These are phyloP conservation scores for Meta bourneti DNA, from an alignment of 2,888 invertebrate genomes.

Conservation along the genomic window DNA sequence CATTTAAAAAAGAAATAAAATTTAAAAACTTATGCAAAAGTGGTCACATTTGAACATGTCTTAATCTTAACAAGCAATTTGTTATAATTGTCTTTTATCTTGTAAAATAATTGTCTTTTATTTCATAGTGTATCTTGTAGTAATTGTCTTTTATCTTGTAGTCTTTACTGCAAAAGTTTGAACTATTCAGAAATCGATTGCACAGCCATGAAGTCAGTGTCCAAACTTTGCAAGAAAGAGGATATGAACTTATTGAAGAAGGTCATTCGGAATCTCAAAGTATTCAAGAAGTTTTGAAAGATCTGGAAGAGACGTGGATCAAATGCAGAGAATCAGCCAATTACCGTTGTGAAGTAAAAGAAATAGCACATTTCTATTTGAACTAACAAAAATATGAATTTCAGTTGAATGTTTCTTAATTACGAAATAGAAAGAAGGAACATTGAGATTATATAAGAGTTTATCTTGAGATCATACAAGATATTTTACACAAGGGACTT, in stretches of 20 bases:
- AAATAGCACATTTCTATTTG: neutral
- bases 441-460: too few species aligned
- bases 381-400: too few species aligned
- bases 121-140: too few species aligned
- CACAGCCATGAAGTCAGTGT: slow-evolving; percentile 92
- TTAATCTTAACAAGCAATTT: too few species aligned
- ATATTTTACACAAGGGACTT: too few species aligned
- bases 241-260: slow-evolving; percentile 86
- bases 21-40: too few species aligned
- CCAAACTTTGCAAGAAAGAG: slow-evolving; percentile 84
- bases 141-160: neutral
- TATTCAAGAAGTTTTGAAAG: slow-evolving; percentile 82
- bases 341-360: slow-evolving; percentile 87
- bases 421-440: neutral
- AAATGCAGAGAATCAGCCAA: slow-evolving; percentile 93
- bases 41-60: too few species aligned
- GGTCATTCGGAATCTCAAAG: slow-evolving; percentile 85
- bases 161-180: slow-evolving; percentile 89
- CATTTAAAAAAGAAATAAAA: too few species aligned
- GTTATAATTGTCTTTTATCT: neutral
- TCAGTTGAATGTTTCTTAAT: too few species aligned
- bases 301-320: slow-evolving; percentile 85
- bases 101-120: slow-evolving; percentile 83
- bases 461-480: too few species aligned
- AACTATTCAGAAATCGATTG: slow-evolving; percentile 92